Evolutionary conservation across 2,113 vertebrate genomes (phyloP).

Genomic region (Chloroceryle aenea): DNA sequence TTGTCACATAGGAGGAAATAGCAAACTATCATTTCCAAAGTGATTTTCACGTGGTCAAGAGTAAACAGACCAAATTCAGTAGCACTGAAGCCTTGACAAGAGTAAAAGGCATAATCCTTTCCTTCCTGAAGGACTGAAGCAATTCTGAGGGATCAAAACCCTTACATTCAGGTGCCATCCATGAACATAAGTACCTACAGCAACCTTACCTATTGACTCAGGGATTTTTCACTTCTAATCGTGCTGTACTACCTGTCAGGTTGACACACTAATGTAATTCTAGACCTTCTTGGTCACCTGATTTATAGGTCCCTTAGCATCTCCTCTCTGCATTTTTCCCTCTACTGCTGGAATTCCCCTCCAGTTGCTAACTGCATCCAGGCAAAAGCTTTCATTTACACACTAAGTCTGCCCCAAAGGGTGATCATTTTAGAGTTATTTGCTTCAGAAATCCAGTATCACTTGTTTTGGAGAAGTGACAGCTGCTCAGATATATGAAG

Average conservation of each 20-base stretch:
- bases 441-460: not conserved
- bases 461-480: not conserved
- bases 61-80: not conserved
- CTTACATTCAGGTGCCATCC: not conserved
- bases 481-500: not conserved
- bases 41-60: not conserved
- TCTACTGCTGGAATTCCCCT: not conserved
- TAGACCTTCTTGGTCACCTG: not conserved
- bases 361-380: not conserved
- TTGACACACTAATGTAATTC: not conserved
- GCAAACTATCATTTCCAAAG: not conserved
- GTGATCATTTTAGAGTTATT: not conserved
- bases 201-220: not conserved
- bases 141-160: not conserved
- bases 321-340: not conserved
- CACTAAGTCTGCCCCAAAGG: not conserved
- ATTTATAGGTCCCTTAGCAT: not conserved
- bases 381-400: not conserved
- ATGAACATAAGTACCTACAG: not conserved
- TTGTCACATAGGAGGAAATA: not conserved
- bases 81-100: not conserved
- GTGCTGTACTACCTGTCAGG: fast-evolving
- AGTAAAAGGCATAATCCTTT: not conserved
- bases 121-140: not conserved
- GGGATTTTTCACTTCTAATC: not conserved